These are phyloP conservation scores for Disparrhopalites patrizii DNA, from an alignment of 2,888 invertebrate genomes.

Conservation along the genomic window DNA sequence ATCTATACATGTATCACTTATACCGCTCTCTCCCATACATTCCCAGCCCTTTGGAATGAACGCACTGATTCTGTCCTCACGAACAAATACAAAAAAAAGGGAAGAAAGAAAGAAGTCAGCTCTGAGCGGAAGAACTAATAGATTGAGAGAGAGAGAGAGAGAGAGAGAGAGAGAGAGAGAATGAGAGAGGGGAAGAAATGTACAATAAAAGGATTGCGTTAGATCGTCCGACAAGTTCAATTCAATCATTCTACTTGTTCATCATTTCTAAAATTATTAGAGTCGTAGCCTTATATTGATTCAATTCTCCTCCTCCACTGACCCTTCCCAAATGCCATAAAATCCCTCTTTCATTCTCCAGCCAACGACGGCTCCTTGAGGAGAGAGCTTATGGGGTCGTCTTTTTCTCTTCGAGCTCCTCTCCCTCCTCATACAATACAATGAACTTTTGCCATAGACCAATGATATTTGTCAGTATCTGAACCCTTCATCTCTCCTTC, in stretches of 20 bases:
- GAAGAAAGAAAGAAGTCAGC: background rate
- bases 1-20: background rate
- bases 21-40: background rate
- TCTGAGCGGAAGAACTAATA: background rate
- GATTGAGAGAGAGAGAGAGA: background rate
- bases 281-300: background rate
- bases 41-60: background rate
- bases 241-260: constrained; percentile 1
- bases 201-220: too few species aligned
- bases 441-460: background rate
- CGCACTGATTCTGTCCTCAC: background rate
- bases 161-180: background rate
- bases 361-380: too few species aligned
- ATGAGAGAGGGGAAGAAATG: background rate
- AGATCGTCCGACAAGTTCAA: background rate
- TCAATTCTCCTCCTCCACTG: background rate
- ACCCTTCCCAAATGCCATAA: background rate
- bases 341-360: too few species aligned
- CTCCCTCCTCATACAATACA: too few species aligned
- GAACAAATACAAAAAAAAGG: background rate
- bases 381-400: too few species aligned
- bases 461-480: background rate
- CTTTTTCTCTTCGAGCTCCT: too few species aligned
- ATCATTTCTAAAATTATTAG: constrained; percentile 10
- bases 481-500: background rate